Evolutionary conservation across 2,888 invertebrate genomes (phyloP), one percentile per base, ranked within the genome.

Genomic region (Lycia hirtaria): DNA sequence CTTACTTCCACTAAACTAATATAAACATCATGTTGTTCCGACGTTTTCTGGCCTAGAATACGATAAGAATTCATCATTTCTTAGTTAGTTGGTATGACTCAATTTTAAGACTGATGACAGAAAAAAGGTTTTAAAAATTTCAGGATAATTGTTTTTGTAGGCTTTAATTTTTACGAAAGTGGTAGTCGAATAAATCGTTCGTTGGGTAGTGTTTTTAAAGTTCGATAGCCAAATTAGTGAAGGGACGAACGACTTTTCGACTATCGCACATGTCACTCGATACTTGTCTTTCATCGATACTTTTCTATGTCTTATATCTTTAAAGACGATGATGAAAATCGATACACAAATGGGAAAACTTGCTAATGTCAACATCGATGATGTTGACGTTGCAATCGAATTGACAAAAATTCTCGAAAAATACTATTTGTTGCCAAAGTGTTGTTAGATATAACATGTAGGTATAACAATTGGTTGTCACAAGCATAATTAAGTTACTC

Each of bases 81-180:
- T 88, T 89, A 88, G 81, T 88, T 89, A 92, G 91, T 88, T 82
- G 81, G 87, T 92, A 91, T 82, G 88, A 92, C 92, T 92, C 92
- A 92, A 92, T 91, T 91, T 92, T 92, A 92, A 92, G 92, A 92
- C 92, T 92, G 92, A 92, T 88, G 85, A 88, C 87, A 85, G 83
- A 78, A 87, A 88, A 84, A 77, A 72, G 64, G 77, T 78, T 73
- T 78, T 83, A 81, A 74, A 72, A 63, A 61, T 33, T 73, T 76
- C 79, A 77, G 75, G 70, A 80, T 66, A 74, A 78, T 81, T 81
- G 75, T 83, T 85, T 85, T 81, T 76, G 67, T 80, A 76, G 69
- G 59, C 65, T 72, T 75, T 74, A 75, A 68, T 75, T 74, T 75
- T 69, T 76, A 69, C 68, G 37, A 61, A 41, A 69, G 60, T 64